A percentile compares a stretch with the other conserved stretches of the same genome.
These are phyloP conservation scores for Rhabdophis nuchalis DNA, from an alignment of 2,797 vertebrate genomes.

Conservation along the genomic window DNA sequence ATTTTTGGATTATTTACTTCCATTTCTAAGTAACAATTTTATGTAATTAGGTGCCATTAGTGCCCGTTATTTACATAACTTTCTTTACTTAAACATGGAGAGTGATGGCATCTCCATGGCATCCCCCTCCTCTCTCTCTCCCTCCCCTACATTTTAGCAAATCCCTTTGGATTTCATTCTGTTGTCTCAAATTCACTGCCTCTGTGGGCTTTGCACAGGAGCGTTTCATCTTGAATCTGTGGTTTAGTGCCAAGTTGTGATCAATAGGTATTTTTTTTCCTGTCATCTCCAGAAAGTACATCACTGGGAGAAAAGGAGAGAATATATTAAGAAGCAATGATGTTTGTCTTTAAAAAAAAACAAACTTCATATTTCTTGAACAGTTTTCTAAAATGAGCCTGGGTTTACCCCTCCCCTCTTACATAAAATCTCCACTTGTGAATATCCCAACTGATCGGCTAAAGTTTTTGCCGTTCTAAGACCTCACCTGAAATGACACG, in stretches of 20 bases:
- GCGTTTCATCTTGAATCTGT: neutral
- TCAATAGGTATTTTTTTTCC: neutral
- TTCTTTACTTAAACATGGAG: conserved; percentile 41
- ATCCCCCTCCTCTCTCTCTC: too few species aligned
- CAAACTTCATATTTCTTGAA: neutral
- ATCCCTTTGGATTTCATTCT: conserved; percentile 47
- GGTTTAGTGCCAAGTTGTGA: neutral
- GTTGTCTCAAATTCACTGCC: conserved; percentile 44
- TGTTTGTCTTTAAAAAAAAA: neutral
- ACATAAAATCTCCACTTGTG: neutral
- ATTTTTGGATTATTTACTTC: conserved; percentile 77
- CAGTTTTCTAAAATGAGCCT: neutral
- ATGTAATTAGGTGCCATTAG: conserved; percentile 73
- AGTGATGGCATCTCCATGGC: neutral
- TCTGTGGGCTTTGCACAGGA: neutral
- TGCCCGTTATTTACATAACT: conserved; percentile 67
- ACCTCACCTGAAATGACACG: neutral
- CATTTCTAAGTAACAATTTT: conserved; percentile 73
- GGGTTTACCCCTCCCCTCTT: neutral
- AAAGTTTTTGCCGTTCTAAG: neutral
- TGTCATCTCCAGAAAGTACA: neutral
- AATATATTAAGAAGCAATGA: neutral
- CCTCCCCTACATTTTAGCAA: conserved; percentile 44
- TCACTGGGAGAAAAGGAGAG: neutral
- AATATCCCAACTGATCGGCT: neutral